These are phyloP conservation scores for Thymallus thymallus DNA, from an alignment of 2,113 vertebrate genomes.

Conservation along the genomic window DNA sequence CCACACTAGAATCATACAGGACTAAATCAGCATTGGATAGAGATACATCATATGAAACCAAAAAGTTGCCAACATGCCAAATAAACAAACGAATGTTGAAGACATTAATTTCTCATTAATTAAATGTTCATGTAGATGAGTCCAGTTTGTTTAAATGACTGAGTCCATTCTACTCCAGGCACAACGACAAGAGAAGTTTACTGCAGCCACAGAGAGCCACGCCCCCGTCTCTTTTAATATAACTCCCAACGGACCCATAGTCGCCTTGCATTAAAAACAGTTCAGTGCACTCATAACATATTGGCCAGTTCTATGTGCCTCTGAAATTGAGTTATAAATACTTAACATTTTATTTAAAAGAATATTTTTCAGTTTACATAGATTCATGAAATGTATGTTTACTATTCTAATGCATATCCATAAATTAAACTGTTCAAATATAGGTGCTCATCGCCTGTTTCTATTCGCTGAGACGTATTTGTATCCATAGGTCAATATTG, in stretches of 20 bases:
- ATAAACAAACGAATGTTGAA: neutral
- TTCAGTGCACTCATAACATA: constrained; percentile 10
- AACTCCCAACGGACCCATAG: neutral
- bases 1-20: neutral
- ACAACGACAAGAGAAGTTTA: neutral
- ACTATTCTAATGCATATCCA: too few species aligned
- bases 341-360: too few species aligned
- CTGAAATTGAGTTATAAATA: neutral
- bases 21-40: neutral
- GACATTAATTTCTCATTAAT: neutral
- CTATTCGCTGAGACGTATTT: too few species aligned
- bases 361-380: too few species aligned
- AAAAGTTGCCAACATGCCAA: neutral
- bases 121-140: neutral
- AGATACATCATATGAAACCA: neutral
- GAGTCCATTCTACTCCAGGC: neutral
- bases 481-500: neutral
- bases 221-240: neutral
- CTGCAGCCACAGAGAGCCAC: neutral
- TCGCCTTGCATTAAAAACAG: constrained; percentile 13
- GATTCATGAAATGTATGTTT: constrained; percentile 25
- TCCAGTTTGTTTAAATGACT: neutral
- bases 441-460: too few species aligned
- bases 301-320: neutral
- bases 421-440: neutral